Conservation (phyloP, 2,888 invertebrate species). For the Myopa testacea region DNA sequence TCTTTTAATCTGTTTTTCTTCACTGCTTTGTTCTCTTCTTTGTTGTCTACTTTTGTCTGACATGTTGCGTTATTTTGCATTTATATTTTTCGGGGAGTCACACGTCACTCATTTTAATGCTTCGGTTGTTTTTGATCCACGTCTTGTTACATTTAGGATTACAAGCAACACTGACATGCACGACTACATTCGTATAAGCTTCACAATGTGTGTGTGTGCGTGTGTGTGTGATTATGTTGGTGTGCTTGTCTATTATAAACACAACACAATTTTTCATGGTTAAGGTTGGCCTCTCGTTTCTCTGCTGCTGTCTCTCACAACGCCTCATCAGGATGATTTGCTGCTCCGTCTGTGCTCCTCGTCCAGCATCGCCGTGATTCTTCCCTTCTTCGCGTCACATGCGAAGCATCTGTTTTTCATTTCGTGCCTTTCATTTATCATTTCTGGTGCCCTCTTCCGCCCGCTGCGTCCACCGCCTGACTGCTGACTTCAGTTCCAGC, state of each 20-base stretch:
- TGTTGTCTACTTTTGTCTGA: too few relatives aligned
- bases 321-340: slow-evolving; percentile 23
- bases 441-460: background rate
- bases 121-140: slow-evolving; percentile 1
- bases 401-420: slow-evolving; percentile 36
- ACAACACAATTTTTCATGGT: slow-evolving; percentile 28
- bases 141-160: slow-evolving; percentile 30
- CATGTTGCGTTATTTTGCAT: background rate
- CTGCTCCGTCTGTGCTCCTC: slow-evolving; percentile 14
- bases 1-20: background rate
- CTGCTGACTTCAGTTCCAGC: slow-evolving; percentile 12
- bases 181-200: background rate
- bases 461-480: background rate
- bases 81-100: background rate
- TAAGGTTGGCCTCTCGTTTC: background rate
- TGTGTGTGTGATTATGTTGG: slow-evolving; percentile 21
- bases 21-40: background rate
- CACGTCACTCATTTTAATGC: slow-evolving; percentile 16
- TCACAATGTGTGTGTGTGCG: background rate
- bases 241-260: background rate
- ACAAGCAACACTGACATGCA: slow-evolving; percentile 18
- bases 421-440: slow-evolving; percentile 39
- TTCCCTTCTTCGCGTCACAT: slow-evolving; percentile 23
- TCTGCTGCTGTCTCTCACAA: background rate
- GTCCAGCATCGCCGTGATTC: slow-evolving; percentile 8